A percentile compares a stretch with the other conserved stretches of the same genome.
These are phyloP conservation scores for Oreochromis spilurus DNA, from an alignment of 2,113 vertebrate genomes.

Conservation along the genomic window DNA sequence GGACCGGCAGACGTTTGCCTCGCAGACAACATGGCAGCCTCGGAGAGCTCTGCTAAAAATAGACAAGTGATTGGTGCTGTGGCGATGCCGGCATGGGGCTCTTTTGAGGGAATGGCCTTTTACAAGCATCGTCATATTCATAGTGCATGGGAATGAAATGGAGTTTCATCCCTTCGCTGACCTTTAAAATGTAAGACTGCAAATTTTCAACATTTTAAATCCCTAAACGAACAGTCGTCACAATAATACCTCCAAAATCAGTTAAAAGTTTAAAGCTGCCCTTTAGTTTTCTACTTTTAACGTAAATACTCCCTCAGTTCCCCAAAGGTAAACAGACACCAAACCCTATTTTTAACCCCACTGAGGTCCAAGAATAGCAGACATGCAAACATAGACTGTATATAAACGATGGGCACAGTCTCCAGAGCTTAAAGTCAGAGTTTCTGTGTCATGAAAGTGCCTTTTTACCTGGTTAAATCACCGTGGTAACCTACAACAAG, in stretches of 20 bases:
- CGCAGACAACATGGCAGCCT: slow-evolving; percentile 28
- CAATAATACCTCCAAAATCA: neutral
- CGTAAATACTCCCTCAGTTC: neutral
- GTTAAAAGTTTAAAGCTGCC: neutral
- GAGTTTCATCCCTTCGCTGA: neutral
- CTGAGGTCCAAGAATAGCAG: neutral
- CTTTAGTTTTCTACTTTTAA: neutral
- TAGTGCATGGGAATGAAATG: neutral
- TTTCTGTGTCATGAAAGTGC: neutral
- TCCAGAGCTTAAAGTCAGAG: neutral
- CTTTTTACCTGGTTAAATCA: neutral
- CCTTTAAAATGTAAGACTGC: neutral
- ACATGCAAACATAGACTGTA: neutral
- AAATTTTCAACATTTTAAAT: neutral
- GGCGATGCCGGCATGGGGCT: neutral
- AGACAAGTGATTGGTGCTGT: neutral
- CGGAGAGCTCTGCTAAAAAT: slow-evolving; percentile 45
- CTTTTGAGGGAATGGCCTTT: neutral
- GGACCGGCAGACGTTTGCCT: neutral
- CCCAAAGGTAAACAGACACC: neutral
- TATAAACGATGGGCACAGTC: neutral
- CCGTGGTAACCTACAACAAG: neutral
- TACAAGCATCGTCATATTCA: neutral
- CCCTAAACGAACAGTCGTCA: neutral
- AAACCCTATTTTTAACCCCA: neutral